Conservation (phyloP, 2,797 vertebrate genomes). For the Amazona ochrocephala region DNA sequence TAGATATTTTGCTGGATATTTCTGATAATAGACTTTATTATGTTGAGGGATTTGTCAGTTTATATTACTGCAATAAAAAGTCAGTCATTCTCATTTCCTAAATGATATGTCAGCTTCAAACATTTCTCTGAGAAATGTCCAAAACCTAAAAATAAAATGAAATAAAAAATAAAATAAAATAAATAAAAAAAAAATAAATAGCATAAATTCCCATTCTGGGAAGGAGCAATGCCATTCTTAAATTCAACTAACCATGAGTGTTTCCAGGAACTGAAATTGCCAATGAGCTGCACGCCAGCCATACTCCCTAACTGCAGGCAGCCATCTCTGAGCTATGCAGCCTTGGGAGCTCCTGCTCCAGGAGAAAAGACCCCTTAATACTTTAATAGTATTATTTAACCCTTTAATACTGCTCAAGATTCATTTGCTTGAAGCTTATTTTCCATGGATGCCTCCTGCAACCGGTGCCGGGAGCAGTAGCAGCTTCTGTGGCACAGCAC, state of each 20-base stretch:
- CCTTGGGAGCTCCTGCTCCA: not conserved
- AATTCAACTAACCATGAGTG: not conserved
- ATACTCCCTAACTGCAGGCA: not conserved
- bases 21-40: not conserved
- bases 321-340: not conserved
- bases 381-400: not conserved
- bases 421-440: not conserved
- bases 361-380: not conserved
- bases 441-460: not conserved
- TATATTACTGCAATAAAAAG: not conserved
- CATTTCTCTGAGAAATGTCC: not conserved
- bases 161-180: not conserved
- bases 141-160: not conserved
- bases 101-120: not conserved
- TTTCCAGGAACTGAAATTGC: not conserved
- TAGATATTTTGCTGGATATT: not conserved
- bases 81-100: not conserved
- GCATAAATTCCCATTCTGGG: not conserved
- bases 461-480: rapidly evolving
- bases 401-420: not conserved
- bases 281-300: not conserved
- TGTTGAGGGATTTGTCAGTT: not conserved
- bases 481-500: rapidly evolving
- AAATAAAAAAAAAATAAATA: not conserved
- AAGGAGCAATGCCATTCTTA: not conserved